Evolutionary conservation across 2,888 invertebrate genomes (phyloP), one percentile per base, ranked within the genome.

Genomic region (Drosophila bunnanda): DNA sequence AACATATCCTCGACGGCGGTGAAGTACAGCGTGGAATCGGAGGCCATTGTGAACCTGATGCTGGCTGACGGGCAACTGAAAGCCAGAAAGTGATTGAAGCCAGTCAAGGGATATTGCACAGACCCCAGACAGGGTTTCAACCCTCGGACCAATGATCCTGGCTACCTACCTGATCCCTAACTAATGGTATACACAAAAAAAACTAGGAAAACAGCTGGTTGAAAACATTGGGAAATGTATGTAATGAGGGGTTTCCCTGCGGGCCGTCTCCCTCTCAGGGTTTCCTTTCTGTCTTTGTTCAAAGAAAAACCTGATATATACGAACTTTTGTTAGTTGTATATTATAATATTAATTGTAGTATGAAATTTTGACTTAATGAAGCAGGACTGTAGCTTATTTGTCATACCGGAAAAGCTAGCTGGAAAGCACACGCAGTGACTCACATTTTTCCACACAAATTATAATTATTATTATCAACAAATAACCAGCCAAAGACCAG

Each of bases 141-240:
- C 85, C 80, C 82, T 79, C 79, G 34, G 34, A 12, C 30, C 22
- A n/a, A 44, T 20, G 41, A 43, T 28, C 50, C 48, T 15, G 55
- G 30, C 85, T 82, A 80, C 80, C 82, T 85, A 82, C 82, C 82
- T 85, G 82, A 76, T 39, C 75, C 7, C 43, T 17, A 43, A 41
- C 28, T 28, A 28, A 48, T 52, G 50, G 58, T 41, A 34, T 59
- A 48, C 59, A 43, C 9, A 71, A 39, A 34, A 28, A 46, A 34
- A 28, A 46, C 48, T 36, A 22, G 69, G 59, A 75, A 75, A 69
- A 69, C 60, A 32, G 54, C 44, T 55, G 56, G 38, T 38, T 12
- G 12, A n/a, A 17, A 20, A 2, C 25, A 32, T 46, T 22, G 38
- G 28, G 9, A 58, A 48, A 48, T 34, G 34, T 6, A 28, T n/a